Evolutionary conservation across 2,113 vertebrate genomes (phyloP).

Genomic region (Seriola rivoliana): DNA sequence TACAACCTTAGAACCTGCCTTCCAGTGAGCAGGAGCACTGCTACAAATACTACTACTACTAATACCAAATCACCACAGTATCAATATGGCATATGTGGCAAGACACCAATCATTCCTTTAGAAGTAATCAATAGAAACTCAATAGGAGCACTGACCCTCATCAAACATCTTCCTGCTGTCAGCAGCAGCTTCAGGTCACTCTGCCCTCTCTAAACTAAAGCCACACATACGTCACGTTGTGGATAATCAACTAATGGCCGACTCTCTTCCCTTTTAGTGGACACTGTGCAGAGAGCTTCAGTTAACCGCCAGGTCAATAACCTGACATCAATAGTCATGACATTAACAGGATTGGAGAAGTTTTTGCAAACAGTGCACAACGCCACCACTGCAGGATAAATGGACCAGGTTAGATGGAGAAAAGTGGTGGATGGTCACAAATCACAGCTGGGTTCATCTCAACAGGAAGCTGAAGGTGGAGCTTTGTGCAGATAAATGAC

Average conservation of each 20-base stretch:
- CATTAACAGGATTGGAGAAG: constrained; percentile 34
- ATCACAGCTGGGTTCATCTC: background rate
- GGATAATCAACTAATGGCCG: constrained; percentile 71
- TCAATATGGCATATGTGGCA: background rate
- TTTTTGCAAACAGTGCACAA: constrained; percentile 1
- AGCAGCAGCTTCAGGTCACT: constrained; percentile 29
- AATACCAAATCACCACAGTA: background rate
- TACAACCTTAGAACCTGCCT: too few relatives aligned
- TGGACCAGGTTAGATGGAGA: background rate
- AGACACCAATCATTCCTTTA: background rate
- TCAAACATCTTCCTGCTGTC: constrained; percentile 29
- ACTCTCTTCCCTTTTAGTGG: constrained; percentile 38
- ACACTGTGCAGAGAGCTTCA: constrained; percentile 20
- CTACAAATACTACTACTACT: background rate
- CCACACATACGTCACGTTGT: constrained; percentile 41
- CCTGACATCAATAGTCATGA: constrained; percentile 21
- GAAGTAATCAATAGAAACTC: constrained; percentile 7
- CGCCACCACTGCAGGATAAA: background rate
- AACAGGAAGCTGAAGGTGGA: background rate
- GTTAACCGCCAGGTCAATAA: constrained; percentile 54
- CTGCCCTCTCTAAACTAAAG: background rate
- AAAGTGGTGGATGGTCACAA: background rate
- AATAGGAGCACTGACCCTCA: background rate
- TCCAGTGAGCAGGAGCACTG: background rate
- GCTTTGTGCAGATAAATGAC: constrained; percentile 10